phyloP scores from a whole-genome alignment of 2,797 vertebrate species.

The Onychomys torridus region DNA sequence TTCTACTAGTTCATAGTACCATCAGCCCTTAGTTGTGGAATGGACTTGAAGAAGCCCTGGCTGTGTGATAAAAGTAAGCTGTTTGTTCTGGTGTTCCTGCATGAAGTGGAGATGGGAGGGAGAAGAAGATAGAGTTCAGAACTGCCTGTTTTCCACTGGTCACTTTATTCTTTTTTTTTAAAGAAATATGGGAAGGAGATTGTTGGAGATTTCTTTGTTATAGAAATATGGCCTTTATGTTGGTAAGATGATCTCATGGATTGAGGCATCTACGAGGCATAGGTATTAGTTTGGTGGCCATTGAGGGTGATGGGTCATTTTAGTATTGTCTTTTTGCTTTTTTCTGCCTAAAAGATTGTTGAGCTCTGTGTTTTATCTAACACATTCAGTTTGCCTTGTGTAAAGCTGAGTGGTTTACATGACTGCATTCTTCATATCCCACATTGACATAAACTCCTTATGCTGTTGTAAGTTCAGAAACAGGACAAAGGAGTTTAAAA shows the following conservation, averaged over 20 bases:
- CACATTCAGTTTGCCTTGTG: not conserved
- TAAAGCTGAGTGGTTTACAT: not conserved
- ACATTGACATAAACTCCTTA: not conserved
- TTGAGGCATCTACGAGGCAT: not conserved
- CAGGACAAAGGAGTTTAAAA: conserved; percentile 51
- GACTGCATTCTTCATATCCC: conserved; percentile 45
- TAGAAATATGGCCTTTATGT: conserved; percentile 56
- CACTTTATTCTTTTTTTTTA: conserved; percentile 8
- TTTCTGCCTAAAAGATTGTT: not conserved
- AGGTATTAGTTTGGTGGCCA: conserved; percentile 35
- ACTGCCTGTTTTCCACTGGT: not conserved
- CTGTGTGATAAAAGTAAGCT: conserved; percentile 11
- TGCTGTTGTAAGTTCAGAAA: conserved; percentile 38
- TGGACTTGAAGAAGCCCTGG: conserved; percentile 1
- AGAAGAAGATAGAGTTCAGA: conserved; percentile 5
- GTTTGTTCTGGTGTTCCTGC: not conserved
- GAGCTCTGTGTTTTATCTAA: conserved; percentile 36
- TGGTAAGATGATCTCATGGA: conserved; percentile 45
- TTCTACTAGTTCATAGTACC: not conserved
- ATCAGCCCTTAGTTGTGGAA: conserved; percentile 29
- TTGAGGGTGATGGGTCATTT: not conserved
- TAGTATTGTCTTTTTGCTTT: conserved; percentile 14
- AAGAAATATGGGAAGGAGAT: conserved; percentile 27
- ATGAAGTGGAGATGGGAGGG: not conserved
- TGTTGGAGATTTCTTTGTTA: conserved; percentile 49